phyloP scores from a whole-genome alignment of 1,140 invertebrate genomes.

The Leptoteleia sp. region DNA sequence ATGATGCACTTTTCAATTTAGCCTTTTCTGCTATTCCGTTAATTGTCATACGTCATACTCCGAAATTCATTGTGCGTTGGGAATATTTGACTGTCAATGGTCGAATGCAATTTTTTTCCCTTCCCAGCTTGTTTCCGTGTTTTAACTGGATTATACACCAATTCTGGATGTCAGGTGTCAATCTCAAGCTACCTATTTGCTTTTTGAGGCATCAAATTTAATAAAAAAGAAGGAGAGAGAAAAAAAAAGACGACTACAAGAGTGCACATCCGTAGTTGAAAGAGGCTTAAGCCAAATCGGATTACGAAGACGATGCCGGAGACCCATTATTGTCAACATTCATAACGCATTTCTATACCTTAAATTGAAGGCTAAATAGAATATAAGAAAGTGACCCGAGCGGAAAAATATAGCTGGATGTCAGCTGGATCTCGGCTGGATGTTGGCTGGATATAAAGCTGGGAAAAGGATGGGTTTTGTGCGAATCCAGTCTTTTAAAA shows the following conservation, averaged over 20 bases:
- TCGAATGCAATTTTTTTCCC: slow-evolving; percentile 30
- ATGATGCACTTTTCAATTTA: slow-evolving; percentile 8
- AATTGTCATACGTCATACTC: slow-evolving; percentile 33
- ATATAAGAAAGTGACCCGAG: slow-evolving; percentile 28
- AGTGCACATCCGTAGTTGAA: slow-evolving; percentile 50
- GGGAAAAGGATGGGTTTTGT: no score
- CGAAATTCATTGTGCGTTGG: slow-evolving; percentile 15
- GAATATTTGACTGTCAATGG: slow-evolving; percentile 31
- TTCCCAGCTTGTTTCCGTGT: slow-evolving; percentile 20
- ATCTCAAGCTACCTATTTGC: slow-evolving; percentile 56
- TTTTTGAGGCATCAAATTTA: slow-evolving; percentile 59
- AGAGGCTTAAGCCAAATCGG: slow-evolving; percentile 57
- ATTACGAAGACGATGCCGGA: slow-evolving; percentile 61
- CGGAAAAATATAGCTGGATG: no score
- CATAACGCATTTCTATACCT: slow-evolving; percentile 44
- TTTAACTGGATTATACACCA: slow-evolving; percentile 45
- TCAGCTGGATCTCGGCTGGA: no score
- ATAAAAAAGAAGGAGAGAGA: slow-evolving; percentile 25
- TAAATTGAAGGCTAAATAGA: slow-evolving; percentile 46
- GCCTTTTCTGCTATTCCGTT: slow-evolving; percentile 2
- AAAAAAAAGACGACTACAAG: slow-evolving; percentile 14
- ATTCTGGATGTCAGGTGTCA: slow-evolving; percentile 48
- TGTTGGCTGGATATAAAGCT: no score
- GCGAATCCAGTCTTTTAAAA: no score
- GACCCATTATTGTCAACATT: slow-evolving; percentile 59